Conservation (phyloP, 2,113 vertebrate genomes). For the Poeciliopsis prolifica region DNA sequence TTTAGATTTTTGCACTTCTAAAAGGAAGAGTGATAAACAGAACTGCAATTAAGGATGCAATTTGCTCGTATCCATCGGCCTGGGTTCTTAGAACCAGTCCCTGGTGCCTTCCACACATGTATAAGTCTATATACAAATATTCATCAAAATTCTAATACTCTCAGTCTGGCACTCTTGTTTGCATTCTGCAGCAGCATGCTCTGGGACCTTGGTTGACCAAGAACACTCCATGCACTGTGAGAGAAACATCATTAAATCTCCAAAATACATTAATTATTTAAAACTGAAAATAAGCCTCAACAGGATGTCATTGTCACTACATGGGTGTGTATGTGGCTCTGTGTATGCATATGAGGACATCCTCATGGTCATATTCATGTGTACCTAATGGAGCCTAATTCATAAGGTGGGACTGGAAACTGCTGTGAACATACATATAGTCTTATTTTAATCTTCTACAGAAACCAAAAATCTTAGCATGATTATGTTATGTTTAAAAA, state of each 20-base stretch:
- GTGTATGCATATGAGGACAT: background rate
- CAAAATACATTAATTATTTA: slow-evolving; percentile 76
- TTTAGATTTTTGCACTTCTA: slow-evolving; percentile 43
- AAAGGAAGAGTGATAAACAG: slow-evolving; percentile 52
- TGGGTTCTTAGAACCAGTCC: slow-evolving; percentile 57
- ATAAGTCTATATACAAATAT: slow-evolving; percentile 6
- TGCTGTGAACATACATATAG: background rate
- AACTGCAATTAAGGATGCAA: slow-evolving; percentile 67
- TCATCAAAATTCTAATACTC: slow-evolving; percentile 15
- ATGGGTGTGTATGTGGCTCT: slow-evolving; percentile 8
- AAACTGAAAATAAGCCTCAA: slow-evolving; percentile 47
- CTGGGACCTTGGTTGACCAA: slow-evolving; percentile 68
- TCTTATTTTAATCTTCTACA: background rate
- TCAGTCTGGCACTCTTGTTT: slow-evolving; percentile 46
- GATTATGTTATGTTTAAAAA: background rate
- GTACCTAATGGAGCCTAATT: background rate
- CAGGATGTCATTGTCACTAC: slow-evolving; percentile 32
- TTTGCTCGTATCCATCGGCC: slow-evolving; percentile 55
- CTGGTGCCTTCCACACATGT: background rate
- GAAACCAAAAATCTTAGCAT: background rate
- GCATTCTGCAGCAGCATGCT: slow-evolving; percentile 58
- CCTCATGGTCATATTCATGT: background rate
- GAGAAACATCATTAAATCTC: slow-evolving; percentile 73
- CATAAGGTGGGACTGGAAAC: background rate
- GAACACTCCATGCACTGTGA: slow-evolving; percentile 46